Percentiles rank a stretch among this genome's conserved stretches.
These are phyloP conservation scores for Athalia cordata DNA, from an alignment of 2,888 invertebrate genomes.

Conservation along the genomic window DNA sequence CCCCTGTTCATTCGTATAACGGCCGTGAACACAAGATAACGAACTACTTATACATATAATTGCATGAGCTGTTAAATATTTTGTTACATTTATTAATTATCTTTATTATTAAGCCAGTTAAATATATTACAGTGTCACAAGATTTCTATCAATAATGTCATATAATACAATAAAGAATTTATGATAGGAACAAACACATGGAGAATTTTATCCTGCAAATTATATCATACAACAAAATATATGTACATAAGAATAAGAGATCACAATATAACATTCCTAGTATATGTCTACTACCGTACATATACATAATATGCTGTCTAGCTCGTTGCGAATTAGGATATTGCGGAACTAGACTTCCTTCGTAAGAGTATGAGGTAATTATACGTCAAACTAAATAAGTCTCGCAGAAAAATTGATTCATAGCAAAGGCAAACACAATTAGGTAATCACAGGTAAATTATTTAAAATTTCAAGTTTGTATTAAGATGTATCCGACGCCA, in stretches of 20 bases:
- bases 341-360: constrained; percentile 36
- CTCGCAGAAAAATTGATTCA: constrained; percentile 11
- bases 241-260: constrained; percentile 21
- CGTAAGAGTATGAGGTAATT: constrained; percentile 33
- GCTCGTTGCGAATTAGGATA: constrained; percentile 24
- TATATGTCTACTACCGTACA: constrained; percentile 30
- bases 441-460: neutral
- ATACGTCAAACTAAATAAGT: neutral
- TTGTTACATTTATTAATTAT: constrained; percentile 43
- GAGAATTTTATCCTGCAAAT: constrained; percentile 33
- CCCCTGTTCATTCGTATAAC: no score
- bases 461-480: neutral
- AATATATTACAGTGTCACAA: constrained; percentile 46
- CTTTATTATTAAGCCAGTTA: constrained; percentile 46
- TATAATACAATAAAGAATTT: constrained; percentile 20
- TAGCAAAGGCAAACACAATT: neutral
- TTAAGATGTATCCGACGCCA: constrained; percentile 8
- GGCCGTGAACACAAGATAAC: no score
- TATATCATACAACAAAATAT: constrained; percentile 33
- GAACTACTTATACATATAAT: neutral
- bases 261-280: constrained; percentile 31
- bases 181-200: constrained; percentile 18
- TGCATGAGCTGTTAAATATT: neutral
- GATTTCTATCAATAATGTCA: constrained; percentile 26
- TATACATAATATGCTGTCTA: constrained; percentile 35